These are phyloP conservation scores for Dryococelus australis DNA, from an alignment of 2,888 invertebrate species.

Conservation along the genomic window DNA sequence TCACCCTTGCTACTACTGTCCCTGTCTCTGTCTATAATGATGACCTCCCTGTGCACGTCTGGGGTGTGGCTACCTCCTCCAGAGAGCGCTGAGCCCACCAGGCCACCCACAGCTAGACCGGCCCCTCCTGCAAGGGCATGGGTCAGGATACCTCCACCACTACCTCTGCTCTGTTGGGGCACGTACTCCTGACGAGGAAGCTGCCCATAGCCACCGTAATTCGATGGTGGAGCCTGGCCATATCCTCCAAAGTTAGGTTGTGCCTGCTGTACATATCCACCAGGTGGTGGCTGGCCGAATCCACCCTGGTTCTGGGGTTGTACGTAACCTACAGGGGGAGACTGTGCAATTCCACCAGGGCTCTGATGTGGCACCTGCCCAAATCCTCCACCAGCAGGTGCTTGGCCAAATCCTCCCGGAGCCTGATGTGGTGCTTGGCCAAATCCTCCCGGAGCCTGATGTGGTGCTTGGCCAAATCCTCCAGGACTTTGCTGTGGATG, in stretches of 20 bases:
- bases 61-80: background rate
- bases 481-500: background rate
- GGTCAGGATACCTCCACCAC: background rate
- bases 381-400: background rate
- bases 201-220: background rate
- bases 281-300: background rate
- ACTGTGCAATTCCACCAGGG: background rate
- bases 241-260: background rate
- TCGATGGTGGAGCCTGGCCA: background rate
- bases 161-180: background rate
- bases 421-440: background rate
- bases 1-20: background rate
- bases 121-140: background rate
- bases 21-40: background rate
- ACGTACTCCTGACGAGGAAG: background rate
- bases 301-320: background rate
- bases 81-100: background rate
- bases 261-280: background rate
- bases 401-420: background rate
- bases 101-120: background rate
- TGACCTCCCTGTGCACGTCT: background rate
- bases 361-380: background rate
- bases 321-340: background rate
- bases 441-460: background rate
- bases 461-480: background rate